Evolutionary conservation across 2,113 vertebrate species (phyloP), one percentile per base, ranked within the genome.

Genomic region (Lophura nycthemera): DNA sequence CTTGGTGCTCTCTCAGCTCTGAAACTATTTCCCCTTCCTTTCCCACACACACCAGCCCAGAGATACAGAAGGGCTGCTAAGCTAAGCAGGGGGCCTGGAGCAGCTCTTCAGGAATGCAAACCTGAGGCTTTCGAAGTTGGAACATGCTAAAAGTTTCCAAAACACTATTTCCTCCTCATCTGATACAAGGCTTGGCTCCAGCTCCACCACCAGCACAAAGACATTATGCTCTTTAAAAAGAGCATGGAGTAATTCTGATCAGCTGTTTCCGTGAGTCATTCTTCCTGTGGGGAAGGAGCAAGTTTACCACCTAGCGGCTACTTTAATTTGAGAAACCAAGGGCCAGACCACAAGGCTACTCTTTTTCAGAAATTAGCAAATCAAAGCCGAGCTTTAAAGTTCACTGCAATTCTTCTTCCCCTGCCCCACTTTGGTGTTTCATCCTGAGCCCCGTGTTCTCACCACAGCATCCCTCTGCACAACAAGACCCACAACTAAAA

Each of bases 1-100:
- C 50, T 52, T 8, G 10, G 14, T 1, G 52, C 17, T 65, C 16
- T 47, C 1, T 0, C 3, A 1, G 48, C n/a, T n/a, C 47, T 38
- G 24, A 20, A 13, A 2, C 6, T 1, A 12, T 4, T 30, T 1
- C 36, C 43, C 21, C 63, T 43, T 45, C 72, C 24, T 17, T 21
- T 21, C 34, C 3, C 34, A 27, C 19, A 6, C 24, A 38, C 34
- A 38, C 22, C 34, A 38, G 34, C 34, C 15, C 21, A 15, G 24
- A 38, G 60, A 25, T 25, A 25, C 60, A 17, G 36, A 63, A 63
- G 15, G 24, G 60, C 57, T 34, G 20, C 43, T 16, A 27, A 14
- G 8, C 57, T 38, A 63, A 30, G 20, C 17, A 19, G 29, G 4
- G 42, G n/a, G 1, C 64, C 30, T 0, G 0, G 15, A 43, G 78